phyloP scores from a whole-genome alignment of 2,888 invertebrate genomes.

The Trichogramma dendrolimi region DNA sequence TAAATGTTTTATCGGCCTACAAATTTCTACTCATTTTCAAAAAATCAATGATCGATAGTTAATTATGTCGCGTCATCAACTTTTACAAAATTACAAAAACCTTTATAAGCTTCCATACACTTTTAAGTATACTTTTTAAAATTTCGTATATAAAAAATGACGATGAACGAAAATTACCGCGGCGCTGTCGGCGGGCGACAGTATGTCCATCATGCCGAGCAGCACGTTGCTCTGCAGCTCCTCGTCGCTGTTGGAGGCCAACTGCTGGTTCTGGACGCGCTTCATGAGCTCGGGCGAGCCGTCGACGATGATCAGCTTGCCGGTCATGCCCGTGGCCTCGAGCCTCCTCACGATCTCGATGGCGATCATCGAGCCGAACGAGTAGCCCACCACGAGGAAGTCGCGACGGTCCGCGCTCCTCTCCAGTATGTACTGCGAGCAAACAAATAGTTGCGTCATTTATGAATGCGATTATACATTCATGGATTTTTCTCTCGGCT shows the following conservation, averaged over 20 bases:
- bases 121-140: neutral
- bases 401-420: slow-evolving; percentile 42
- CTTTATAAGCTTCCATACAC: neutral
- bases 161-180: slow-evolving; percentile 38
- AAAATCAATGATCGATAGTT: no score
- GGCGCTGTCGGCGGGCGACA: slow-evolving; percentile 52
- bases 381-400: slow-evolving; percentile 82
- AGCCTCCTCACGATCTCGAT: slow-evolving; percentile 72
- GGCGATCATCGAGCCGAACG: slow-evolving; percentile 76
- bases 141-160: neutral
- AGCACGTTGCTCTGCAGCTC: slow-evolving; percentile 60
- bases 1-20: no score
- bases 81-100: no score
- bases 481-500: no score
- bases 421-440: slow-evolving; percentile 58
- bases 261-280: slow-evolving; percentile 55
- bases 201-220: slow-evolving; percentile 56
- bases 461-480: neutral
- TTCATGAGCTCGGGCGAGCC: slow-evolving; percentile 72
- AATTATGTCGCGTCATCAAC: no score
- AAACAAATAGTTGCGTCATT: neutral
- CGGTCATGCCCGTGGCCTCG: slow-evolving; percentile 64
- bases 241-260: slow-evolving; percentile 52
- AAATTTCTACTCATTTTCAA: no score
- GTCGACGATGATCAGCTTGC: slow-evolving; percentile 71